phyloP scores from a whole-genome alignment of 2,113 vertebrate genomes.

The Calidris pugnax region DNA sequence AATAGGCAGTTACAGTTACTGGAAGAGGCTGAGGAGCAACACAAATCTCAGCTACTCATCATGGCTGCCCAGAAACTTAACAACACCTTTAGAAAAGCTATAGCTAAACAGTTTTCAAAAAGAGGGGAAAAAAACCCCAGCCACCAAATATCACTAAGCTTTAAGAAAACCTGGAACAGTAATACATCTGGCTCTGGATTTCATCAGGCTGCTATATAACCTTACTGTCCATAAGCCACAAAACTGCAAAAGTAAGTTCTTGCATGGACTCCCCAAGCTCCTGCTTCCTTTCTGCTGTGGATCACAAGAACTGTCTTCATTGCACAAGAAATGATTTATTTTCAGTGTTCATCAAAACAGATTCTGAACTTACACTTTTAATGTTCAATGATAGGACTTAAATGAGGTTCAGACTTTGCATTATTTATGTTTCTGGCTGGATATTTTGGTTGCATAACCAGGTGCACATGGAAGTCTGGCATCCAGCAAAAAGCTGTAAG shows the following conservation, averaged over 20 bases:
- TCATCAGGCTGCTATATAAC: background rate
- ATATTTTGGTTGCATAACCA: slow-evolving; percentile 69
- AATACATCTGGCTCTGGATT: background rate
- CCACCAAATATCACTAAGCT: background rate
- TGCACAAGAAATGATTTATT: background rate
- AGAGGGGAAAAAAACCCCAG: background rate
- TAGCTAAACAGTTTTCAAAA: background rate
- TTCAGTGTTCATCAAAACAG: background rate
- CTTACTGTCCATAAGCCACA: background rate
- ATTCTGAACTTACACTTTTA: background rate
- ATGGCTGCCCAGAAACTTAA: background rate
- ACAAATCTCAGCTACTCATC: background rate
- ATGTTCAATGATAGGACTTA: background rate
- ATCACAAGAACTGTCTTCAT: background rate
- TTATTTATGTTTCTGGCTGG: slow-evolving; percentile 48
- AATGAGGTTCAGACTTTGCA: background rate
- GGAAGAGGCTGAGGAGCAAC: background rate
- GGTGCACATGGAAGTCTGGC: slow-evolving; percentile 62
- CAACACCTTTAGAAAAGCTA: background rate
- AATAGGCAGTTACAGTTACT: background rate
- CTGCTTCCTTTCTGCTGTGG: background rate
- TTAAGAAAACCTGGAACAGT: background rate
- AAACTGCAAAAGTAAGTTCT: background rate
- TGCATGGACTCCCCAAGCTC: background rate
- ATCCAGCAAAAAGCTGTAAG: slow-evolving; percentile 13